These are phyloP conservation scores for Brotogeris chrysoptera DNA, from an alignment of 2,797 vertebrate species.

Conservation along the genomic window DNA sequence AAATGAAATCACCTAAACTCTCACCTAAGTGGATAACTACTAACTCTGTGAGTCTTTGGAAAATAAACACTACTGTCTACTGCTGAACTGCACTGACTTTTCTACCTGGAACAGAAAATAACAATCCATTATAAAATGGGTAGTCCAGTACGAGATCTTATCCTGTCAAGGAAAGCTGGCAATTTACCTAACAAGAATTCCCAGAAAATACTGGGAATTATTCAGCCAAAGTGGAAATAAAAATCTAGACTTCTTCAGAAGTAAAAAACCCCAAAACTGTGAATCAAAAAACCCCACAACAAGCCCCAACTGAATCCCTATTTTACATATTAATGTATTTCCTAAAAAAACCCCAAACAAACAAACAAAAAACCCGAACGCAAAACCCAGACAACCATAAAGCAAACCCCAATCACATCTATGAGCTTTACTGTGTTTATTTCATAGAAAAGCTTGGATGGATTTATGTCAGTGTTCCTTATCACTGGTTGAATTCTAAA, in stretches of 20 bases:
- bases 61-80: not conserved
- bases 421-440: not conserved
- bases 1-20: not conserved
- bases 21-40: not conserved
- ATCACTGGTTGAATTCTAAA: not conserved
- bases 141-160: not conserved
- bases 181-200: not conserved
- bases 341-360: not conserved
- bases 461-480: not conserved
- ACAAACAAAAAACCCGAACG: not conserved
- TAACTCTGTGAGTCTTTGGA: not conserved
- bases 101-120: not conserved
- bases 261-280: fast-evolving
- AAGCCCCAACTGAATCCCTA: not conserved
- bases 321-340: not conserved
- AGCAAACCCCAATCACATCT: fast-evolving
- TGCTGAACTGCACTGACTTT: not conserved
- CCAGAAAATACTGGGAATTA: not conserved
- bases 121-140: not conserved
- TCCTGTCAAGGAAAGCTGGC: not conserved
- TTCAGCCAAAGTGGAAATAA: not conserved
- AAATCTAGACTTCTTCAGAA: not conserved
- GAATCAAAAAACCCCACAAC: not conserved
- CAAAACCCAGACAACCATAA: not conserved
- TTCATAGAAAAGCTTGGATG: not conserved